Base-by-base conservation (phyloP, 2,888 invertebrate genomes). In the Parnassius orleans region DNA sequence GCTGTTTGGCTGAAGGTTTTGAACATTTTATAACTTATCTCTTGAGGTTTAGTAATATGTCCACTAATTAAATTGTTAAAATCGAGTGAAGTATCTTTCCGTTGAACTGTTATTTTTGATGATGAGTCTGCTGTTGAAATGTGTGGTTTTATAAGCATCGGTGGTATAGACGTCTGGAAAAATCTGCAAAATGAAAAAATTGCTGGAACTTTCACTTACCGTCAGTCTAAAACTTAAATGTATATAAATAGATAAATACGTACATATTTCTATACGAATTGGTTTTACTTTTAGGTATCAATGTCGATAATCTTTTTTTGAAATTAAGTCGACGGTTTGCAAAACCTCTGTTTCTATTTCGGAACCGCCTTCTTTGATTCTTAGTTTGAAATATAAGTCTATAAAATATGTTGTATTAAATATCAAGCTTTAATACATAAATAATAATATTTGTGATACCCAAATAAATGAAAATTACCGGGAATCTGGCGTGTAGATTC, bases 21-120 rank as follows among this genome's bases (percentile, higher is more conserved):
- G 53, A 86, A 67, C 24, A 83, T 65, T 46, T 76, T 70, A 12
- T 83, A 74, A 50, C 82, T 71, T 50, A 67, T n/a, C 53, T 66
- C 56, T 53, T 61, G 66, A 10, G 69, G 62, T 55, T 65, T 51
- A 54, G 58, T 58, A 5, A 15, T 50, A 53, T 52, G 44, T 51
- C 19, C n/a, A 3, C 14, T 12, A 15, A 48, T 33, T 1, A 42
- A 19, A 11, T 53, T 2, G 10, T 11, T 15, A 53, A 48, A 14
- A 42, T 19, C 24, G 1, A 44, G 11, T 57, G 52, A 52, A 12
- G n/a, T 19, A 15, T 47, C 46, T 2, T 56, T 52, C n/a, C 10
- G 14, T 2, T 51, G 51, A 43, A 3, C 10, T 42, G 56, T 12
- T 10, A 14, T 57, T 33, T 7, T 33, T 33, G 33, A 33, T 33